These are phyloP conservation scores for Drosophila truncata DNA, from an alignment of 1,140 invertebrate species.

Conservation along the genomic window DNA sequence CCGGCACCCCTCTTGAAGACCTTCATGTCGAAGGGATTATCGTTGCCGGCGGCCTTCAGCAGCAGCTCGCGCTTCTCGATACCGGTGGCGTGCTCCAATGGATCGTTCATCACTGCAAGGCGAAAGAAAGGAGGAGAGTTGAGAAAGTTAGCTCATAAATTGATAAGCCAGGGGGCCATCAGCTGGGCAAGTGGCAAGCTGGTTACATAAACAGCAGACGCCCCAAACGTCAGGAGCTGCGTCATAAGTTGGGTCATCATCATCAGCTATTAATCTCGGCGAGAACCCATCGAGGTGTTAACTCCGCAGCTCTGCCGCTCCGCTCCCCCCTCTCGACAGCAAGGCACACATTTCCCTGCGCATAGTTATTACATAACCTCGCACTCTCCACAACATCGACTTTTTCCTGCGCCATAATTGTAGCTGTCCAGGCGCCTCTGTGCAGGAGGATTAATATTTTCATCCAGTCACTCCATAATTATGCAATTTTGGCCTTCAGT, in stretches of 20 bases:
- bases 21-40: conserved; percentile 96
- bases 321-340: conserved; percentile 1
- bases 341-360: conserved; percentile 55
- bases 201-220: conserved; percentile 64
- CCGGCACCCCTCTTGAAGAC: conserved; percentile 92
- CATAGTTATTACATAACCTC: conserved; percentile 76
- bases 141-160: conserved; percentile 24
- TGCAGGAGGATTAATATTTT: neutral
- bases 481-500: conserved; percentile 53
- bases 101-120: conserved; percentile 91
- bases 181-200: conserved; percentile 29
- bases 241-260: conserved; percentile 11
- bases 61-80: conserved; percentile 95
- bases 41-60: conserved; percentile 93
- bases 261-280: neutral
- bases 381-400: conserved; percentile 15
- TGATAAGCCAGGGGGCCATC: conserved; percentile 39
- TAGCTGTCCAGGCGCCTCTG: neutral
- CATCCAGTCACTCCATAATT: conserved; percentile 20
- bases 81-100: conserved; percentile 96
- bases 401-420: conserved; percentile 19
- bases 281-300: conserved; percentile 30
- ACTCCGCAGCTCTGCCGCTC: conserved; percentile 23
- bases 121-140: conserved; percentile 17
- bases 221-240: conserved; percentile 2